Conservation (phyloP, 2,113 vertebrate genomes). For the Etheostoma spectabile region DNA sequence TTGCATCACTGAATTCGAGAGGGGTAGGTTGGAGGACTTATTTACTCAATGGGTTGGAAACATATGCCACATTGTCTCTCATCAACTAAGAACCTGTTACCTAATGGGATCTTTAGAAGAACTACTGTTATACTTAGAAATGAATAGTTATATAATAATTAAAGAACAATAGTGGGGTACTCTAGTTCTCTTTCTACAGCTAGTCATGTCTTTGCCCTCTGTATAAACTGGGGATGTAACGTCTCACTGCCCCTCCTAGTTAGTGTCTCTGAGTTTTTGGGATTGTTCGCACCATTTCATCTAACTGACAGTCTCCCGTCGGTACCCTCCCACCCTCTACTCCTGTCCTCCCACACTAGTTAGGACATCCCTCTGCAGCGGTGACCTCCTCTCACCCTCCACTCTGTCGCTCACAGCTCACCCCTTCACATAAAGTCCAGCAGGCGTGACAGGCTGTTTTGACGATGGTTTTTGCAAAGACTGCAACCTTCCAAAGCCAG, state of each 20-base stretch:
- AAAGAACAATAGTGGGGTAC: not conserved
- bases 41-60: not conserved
- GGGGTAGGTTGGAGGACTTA: not conserved
- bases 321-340: slow-evolving; percentile 30
- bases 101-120: not conserved
- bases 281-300: slow-evolving; percentile 47
- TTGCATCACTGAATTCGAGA: not conserved
- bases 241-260: slow-evolving; percentile 16
- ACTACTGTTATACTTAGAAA: not conserved
- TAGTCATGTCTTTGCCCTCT: slow-evolving; percentile 9
- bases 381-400: slow-evolving; percentile 55
- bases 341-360: slow-evolving; percentile 29
- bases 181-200: slow-evolving; percentile 3
- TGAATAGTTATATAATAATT: not conserved
- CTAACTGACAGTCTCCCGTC: slow-evolving; percentile 71
- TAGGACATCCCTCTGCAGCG: slow-evolving; percentile 33
- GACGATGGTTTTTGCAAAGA: slow-evolving; percentile 45
- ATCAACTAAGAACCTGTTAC: not conserved
- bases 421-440: slow-evolving; percentile 61
- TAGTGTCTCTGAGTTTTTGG: slow-evolving; percentile 30
- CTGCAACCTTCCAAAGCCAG: slow-evolving; percentile 30
- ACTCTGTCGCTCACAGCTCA: slow-evolving; percentile 60
- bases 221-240: slow-evolving; percentile 33
- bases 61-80: not conserved
- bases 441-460: slow-evolving; percentile 68